These are phyloP conservation scores for Passer montanus DNA, from an alignment of 2,113 vertebrate genomes.

Conservation along the genomic window DNA sequence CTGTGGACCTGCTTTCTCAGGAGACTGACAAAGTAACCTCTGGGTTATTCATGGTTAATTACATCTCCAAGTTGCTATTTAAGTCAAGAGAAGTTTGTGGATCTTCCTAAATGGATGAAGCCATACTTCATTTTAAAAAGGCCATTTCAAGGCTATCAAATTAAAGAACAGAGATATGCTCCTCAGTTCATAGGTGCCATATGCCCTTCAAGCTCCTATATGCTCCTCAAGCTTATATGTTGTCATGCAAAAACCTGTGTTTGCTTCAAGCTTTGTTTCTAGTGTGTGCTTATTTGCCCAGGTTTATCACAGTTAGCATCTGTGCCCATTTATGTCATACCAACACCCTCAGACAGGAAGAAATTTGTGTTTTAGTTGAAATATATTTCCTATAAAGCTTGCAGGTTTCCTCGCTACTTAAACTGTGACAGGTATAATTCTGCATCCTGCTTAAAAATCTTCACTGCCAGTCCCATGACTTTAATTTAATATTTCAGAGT, in stretches of 20 bases:
- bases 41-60: neutral
- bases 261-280: conserved; percentile 9
- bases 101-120: neutral
- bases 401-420: conserved; percentile 26
- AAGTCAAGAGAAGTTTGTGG: neutral
- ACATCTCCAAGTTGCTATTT: neutral
- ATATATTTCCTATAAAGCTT: neutral
- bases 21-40: neutral
- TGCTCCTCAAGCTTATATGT: neutral
- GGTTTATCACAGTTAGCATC: conserved; percentile 35
- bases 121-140: neutral
- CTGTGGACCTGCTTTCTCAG: neutral
- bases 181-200: neutral
- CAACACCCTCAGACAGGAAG: conserved; percentile 15
- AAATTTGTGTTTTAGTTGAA: neutral
- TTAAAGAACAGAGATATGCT: neutral
- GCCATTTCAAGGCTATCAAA: neutral
- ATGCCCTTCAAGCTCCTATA: neutral
- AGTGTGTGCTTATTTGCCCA: conserved; percentile 42
- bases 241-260: neutral
- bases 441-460: neutral
- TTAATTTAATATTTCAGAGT: neutral
- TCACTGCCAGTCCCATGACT: neutral
- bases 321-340: conserved; percentile 40
- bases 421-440: conserved; percentile 18